Base-by-base conservation (phyloP, 1,140 invertebrate genomes). In the Cyclargus thomasi region DNA sequence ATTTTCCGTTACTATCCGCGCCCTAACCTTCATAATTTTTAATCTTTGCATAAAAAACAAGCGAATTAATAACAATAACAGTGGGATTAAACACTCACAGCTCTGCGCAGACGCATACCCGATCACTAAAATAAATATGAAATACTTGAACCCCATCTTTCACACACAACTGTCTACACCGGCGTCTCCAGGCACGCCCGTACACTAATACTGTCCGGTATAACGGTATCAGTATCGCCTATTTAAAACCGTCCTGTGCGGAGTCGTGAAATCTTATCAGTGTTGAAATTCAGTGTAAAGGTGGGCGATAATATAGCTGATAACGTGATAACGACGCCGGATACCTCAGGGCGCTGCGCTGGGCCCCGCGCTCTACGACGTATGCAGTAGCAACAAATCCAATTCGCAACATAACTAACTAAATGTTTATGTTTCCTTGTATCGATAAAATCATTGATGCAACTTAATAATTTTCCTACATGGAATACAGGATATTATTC, bases 281-380 rank as follows among this genome's bases (percentile, higher is more conserved):
- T 62, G 63, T 85, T 85, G 78, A 85, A 85, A 85, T 85, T 82
- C 81, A 83, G 68, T 67, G 79, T 82, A 85, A 81, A 83, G 75
- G 74, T 81, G 70, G 69, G 74, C 76, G 81, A 82, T 81, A 84
- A 67, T 74, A 70, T 81, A 79, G 21, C n/a, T 55, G 74, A 79
- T 76, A 76, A 76, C 53, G 65, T 18, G 11, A 17, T 63, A 21
- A 67, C 63, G 14, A 10, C 64, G 22, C 23, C 59, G 64, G 62
- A 21, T 63, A 62, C 63, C 64, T 62, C 59, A 62, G 64, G 69
- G 67, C 14, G 35, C 39, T 16, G 68, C 36, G 47, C 35, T 68
- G 5, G 63, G 59, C 14, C 64, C 62, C 22, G 39, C 55, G 53
- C 55, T 65, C 14, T 67, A 62, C 4, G 2, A 36, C 47, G 64